phyloP scores from a whole-genome alignment of 2,888 invertebrate genomes.

The Tetragnatha montana region DNA sequence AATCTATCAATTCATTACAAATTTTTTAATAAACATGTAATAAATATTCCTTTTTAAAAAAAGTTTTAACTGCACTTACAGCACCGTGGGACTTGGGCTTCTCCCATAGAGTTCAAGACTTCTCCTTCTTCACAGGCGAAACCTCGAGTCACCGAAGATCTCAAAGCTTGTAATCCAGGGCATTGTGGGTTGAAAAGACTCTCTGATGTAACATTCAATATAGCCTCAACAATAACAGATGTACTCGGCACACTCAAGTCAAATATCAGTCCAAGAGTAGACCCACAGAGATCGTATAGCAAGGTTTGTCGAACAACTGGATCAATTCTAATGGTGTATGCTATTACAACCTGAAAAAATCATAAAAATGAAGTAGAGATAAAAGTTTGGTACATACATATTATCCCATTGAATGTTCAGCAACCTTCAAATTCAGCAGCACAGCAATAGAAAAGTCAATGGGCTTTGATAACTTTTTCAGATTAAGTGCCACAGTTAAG shows the following conservation, averaged over 20 bases:
- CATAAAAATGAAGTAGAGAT: not conserved
- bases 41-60: not conserved
- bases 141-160: slow-evolving; percentile 89
- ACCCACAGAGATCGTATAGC: slow-evolving; percentile 95
- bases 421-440: too few species aligned
- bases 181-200: slow-evolving; percentile 88
- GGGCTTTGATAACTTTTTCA: too few species aligned
- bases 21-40: not conserved
- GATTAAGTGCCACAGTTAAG: too few species aligned
- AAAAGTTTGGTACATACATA: too few species aligned
- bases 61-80: slow-evolving; percentile 81
- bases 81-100: slow-evolving; percentile 85
- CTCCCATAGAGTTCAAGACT: slow-evolving; percentile 86
- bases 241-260: slow-evolving; percentile 95
- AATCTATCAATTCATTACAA: not conserved
- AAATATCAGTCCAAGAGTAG: slow-evolving; percentile 93
- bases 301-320: slow-evolving; percentile 93
- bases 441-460: too few species aligned
- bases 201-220: slow-evolving; percentile 87
- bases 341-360: slow-evolving; percentile 80
- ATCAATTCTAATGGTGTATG: slow-evolving; percentile 89
- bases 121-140: slow-evolving; percentile 96
- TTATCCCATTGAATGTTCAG: too few species aligned
- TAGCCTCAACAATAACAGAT: slow-evolving; percentile 90
- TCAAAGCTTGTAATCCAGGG: slow-evolving; percentile 90